Base-by-base conservation (phyloP, 2,113 vertebrate species). In the Ursus arctos region DNA sequence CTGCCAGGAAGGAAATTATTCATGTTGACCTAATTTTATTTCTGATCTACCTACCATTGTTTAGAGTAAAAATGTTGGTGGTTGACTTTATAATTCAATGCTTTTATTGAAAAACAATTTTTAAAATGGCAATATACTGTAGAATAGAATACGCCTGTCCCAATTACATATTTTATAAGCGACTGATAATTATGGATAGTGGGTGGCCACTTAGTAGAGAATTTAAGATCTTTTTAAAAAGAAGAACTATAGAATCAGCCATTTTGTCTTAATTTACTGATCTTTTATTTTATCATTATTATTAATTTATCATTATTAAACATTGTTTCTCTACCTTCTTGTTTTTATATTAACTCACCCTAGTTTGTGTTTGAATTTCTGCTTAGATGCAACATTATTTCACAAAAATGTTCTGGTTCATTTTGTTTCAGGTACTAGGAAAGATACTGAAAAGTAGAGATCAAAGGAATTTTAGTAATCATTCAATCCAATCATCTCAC, bases 1-100 rank as follows among this genome's bases (percentile, higher is more conserved):
- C 93, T 93, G 67, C 51, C 81, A 96, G 33, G 61, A 93, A 95
- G 72, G 71, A 88, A 96, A 94, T 91, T 84, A 79, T 72, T 97
- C 72, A 8, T 72, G 53, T 61, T 92, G 95, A 61, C n/a, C 59
- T 95, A 80, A 96, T 95, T 97, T 95, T 88, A 87, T 90, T 92
- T 94, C 59, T 63, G 13, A 81, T 82, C 43, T 86, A 71, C 51
- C n/a, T 93, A 15, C 21, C 63, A 71, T 81, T 92, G 43, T 95
- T 81, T 92, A 92, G 77, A 95, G 76, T 76, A 40, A 95, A 95
- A 95, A 51, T 82, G 49, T 88, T 96, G 87, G 55, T 77, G 53
- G 14, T 84, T 96, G 87, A 83, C 69, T 74, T 97, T 87, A 67
- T 79, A 91, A 72, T 81, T 85, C 49, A 94, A 24, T 92, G n/a